These are phyloP conservation scores for Holocentrus rufus DNA, from an alignment of 2,797 vertebrate species.

Conservation along the genomic window DNA sequence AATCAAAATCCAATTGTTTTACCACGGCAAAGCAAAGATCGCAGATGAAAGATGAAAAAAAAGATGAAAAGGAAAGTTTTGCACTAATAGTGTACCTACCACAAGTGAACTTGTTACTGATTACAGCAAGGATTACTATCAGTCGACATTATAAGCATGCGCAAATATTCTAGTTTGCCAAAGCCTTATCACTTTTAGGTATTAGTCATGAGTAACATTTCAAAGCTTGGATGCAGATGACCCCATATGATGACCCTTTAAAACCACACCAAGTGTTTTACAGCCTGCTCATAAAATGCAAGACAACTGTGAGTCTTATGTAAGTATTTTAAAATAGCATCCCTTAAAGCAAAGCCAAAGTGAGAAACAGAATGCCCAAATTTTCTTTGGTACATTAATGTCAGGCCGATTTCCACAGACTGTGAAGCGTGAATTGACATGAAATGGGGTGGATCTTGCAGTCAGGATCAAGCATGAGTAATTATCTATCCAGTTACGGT, in stretches of 20 bases:
- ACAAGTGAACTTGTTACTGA: not conserved
- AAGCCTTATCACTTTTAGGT: no score
- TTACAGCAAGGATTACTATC: not conserved
- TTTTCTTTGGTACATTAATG: not conserved
- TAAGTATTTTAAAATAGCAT: no score
- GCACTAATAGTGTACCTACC: no score
- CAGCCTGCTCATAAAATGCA: no score
- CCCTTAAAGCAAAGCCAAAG: not conserved
- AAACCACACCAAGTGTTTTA: no score
- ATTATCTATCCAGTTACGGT: not conserved
- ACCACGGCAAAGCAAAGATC: no score
- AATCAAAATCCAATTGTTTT: no score
- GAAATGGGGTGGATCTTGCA: not conserved
- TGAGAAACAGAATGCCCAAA: not conserved
- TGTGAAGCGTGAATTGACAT: not conserved
- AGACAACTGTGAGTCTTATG: no score
- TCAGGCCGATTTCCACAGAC: not conserved
- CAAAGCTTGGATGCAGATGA: not conserved
- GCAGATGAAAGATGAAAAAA: no score
- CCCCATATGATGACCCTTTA: no score
- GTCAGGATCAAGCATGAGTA: not conserved
- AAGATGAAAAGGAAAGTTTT: no score
- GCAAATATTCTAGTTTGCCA: no score
- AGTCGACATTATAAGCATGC: not conserved
- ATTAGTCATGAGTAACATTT: slow-evolving; percentile 1